Conservation (phyloP, 2,797 vertebrate genomes). For the Pipistrellus pygmaeus region DNA sequence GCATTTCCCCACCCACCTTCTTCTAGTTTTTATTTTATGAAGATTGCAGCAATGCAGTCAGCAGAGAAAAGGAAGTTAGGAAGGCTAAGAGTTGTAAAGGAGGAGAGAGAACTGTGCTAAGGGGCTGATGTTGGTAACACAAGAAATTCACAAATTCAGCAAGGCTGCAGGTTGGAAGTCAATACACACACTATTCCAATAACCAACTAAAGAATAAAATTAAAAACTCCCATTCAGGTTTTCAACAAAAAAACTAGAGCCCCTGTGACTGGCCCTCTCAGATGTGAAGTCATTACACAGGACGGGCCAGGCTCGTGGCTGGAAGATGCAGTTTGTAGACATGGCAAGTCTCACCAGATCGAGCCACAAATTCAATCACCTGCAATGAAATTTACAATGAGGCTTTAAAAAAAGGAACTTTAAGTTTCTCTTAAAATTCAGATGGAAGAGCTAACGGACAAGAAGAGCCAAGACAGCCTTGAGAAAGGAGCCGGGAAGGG, state of each 20-base stretch:
- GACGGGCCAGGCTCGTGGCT: no score
- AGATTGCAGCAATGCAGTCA: not conserved
- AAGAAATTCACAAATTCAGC: not conserved
- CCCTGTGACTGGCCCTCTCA: not conserved
- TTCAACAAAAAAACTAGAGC: not conserved
- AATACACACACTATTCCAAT: not conserved
- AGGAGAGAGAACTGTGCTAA: not conserved
- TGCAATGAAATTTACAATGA: not conserved
- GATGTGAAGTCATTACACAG: not conserved
- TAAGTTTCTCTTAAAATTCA: not conserved
- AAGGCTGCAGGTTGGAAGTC: not conserved
- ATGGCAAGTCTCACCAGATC: not conserved
- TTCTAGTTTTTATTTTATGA: not conserved
- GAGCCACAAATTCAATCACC: not conserved
- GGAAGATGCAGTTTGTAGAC: not conserved
- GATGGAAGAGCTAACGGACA: not conserved
- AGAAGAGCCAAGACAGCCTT: not conserved
- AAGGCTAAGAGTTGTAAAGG: not conserved
- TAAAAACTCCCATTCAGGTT: not conserved
- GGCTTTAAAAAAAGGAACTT: not conserved
- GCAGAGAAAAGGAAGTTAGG: not conserved
- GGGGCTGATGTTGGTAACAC: not conserved
- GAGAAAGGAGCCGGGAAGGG: not conserved
- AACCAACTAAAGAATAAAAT: not conserved
- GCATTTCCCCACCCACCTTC: no score